Percentiles rank a stretch among this genome's conserved stretches.
phyloP scores from a whole-genome alignment of 2,888 invertebrate species.

The Yponomeuta cagnagella region DNA sequence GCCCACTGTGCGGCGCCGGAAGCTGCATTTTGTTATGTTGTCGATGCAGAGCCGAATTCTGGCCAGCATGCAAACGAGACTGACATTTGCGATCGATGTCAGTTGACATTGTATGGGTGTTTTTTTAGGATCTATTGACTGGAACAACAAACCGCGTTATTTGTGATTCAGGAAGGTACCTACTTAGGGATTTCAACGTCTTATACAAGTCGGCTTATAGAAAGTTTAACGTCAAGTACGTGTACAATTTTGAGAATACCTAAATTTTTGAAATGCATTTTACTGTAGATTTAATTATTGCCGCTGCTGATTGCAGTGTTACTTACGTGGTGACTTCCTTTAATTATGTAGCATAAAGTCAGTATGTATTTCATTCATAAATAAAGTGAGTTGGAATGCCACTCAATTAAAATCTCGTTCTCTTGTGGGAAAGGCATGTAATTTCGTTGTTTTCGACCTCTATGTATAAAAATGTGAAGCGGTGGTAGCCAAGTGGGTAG shows the following conservation, averaged over 20 bases:
- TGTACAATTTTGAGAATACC: not conserved
- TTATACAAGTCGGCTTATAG: not conserved
- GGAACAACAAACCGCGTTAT: not conserved
- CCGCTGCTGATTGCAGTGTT: not conserved
- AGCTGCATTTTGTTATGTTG: conserved; percentile 64
- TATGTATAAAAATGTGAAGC: not conserved
- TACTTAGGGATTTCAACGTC: not conserved
- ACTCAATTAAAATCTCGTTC: conserved; percentile 6
- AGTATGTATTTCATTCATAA: conserved; percentile 12
- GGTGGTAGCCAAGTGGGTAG: no score
- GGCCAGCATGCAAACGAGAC: not conserved
- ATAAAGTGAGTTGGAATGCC: conserved; percentile 11
- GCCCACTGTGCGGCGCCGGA: conserved; percentile 48
- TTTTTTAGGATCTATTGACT: not conserved
- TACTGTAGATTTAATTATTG: conserved; percentile 5
- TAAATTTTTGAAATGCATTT: not conserved
- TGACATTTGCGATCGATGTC: not conserved
- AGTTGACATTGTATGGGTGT: not conserved
- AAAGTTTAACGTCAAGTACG: not conserved
- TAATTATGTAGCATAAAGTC: conserved; percentile 13
- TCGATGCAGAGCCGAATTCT: conserved; percentile 23
- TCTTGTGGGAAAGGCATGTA: conserved; percentile 9
- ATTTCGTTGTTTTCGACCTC: conserved; percentile 1
- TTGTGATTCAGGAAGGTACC: not conserved
- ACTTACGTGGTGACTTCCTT: conserved; percentile 7